A percentile compares a stretch with the other conserved stretches of the same genome.
These are phyloP conservation scores for Cotesia vestalis DNA, from an alignment of 1,140 invertebrate species.

Conservation along the genomic window DNA sequence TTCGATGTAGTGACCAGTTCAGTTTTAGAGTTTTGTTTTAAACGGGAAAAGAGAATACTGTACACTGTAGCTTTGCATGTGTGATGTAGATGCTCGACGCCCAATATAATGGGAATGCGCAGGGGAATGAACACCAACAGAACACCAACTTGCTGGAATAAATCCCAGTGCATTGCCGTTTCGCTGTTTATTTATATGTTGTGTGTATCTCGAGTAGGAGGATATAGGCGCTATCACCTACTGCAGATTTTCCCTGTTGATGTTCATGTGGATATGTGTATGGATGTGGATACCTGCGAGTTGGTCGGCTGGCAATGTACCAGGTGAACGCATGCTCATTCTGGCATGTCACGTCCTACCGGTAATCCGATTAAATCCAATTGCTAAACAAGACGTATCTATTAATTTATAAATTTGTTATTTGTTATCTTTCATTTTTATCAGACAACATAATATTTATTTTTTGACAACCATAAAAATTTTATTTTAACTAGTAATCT, in stretches of 20 bases:
- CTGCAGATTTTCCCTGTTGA: no score
- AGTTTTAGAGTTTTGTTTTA: no score
- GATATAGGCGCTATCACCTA: no score
- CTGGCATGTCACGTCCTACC: conserved; percentile 42
- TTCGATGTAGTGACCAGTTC: no score
- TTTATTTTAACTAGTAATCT: background rate
- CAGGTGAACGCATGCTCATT: conserved; percentile 30
- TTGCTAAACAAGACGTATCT: conserved; percentile 44
- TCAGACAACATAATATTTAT: background rate
- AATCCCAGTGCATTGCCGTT: conserved; percentile 41
- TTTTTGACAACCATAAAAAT: background rate
- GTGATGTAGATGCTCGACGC: background rate
- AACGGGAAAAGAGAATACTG: background rate
- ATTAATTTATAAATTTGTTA: conserved; percentile 47
- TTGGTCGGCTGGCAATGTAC: conserved; percentile 24
- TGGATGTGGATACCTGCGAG: conserved; percentile 8
- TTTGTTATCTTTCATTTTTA: conserved; percentile 34
- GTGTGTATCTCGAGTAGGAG: no score
- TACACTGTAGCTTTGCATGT: background rate
- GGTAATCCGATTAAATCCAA: conserved; percentile 54
- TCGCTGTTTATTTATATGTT: conserved; percentile 1
- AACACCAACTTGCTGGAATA: conserved; percentile 39
- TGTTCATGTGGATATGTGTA: background rate
- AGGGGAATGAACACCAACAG: conserved; percentile 18
- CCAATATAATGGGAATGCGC: conserved; percentile 17